phyloP scores from a whole-genome alignment of 64 coral and sea anemone genomes.

The Catalaphyllia jardinei region DNA sequence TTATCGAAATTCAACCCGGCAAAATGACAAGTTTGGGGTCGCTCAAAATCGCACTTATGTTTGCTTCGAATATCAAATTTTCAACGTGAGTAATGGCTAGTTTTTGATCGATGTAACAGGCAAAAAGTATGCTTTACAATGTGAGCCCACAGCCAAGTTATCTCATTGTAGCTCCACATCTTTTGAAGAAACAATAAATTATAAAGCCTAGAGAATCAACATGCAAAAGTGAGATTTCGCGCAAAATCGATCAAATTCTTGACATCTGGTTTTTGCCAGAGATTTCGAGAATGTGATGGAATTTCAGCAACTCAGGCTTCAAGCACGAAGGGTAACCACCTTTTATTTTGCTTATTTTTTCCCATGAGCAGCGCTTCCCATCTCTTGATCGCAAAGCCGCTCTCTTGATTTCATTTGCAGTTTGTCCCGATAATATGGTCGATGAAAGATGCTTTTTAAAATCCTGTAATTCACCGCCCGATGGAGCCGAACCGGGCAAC shows the following conservation, averaged over 20 bases:
- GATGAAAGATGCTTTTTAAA: slow-evolving; percentile 51
- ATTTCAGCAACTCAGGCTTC: slow-evolving; percentile 24
- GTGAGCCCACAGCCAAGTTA: background rate
- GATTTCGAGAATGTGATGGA: slow-evolving; percentile 38
- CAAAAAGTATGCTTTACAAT: background rate
- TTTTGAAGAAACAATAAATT: background rate
- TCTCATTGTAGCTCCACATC: background rate
- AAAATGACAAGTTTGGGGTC: slow-evolving; percentile 18
- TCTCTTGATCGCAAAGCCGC: slow-evolving; percentile 9
- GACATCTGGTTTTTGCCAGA: slow-evolving; percentile 53
- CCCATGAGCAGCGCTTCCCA: background rate
- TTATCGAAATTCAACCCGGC: slow-evolving; percentile 28
- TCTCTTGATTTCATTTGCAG: slow-evolving; percentile 47
- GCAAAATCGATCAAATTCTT: background rate
- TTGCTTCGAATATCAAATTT: slow-evolving; percentile 36
- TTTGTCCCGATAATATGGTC: slow-evolving; percentile 43
- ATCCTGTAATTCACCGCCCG: slow-evolving; percentile 52
- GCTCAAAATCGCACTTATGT: slow-evolving; percentile 20
- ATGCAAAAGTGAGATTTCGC: background rate
- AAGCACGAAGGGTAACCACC: slow-evolving; percentile 7
- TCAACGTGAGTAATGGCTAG: background rate
- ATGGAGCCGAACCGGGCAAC: slow-evolving; percentile 31
- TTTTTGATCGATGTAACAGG: slow-evolving; percentile 38
- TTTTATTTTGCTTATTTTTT: background rate
- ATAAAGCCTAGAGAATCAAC: background rate